These are phyloP conservation scores for Gasterosteus nipponicus DNA, from an alignment of 2,113 vertebrate species.

Conservation along the genomic window DNA sequence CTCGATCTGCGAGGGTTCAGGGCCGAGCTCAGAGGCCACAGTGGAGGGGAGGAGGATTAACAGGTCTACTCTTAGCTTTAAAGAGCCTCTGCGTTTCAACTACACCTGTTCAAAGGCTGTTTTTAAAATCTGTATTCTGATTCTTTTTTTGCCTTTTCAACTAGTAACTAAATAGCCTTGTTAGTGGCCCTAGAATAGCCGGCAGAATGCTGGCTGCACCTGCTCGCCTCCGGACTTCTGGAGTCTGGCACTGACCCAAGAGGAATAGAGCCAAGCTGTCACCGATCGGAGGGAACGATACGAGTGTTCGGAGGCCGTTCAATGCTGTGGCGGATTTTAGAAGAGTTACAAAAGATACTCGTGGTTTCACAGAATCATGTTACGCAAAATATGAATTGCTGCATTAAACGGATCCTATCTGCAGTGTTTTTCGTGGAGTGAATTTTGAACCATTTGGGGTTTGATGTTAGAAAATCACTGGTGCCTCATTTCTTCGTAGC, in stretches of 20 bases:
- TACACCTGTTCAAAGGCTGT: slow-evolving; percentile 13
- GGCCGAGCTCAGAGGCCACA: slow-evolving; percentile 34
- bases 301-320: slow-evolving; percentile 21
- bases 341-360: not conserved
- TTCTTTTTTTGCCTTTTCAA: not conserved
- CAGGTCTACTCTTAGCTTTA: slow-evolving; percentile 10
- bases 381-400: slow-evolving; percentile 7
- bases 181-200: not conserved
- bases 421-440: not conserved
- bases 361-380: slow-evolving; percentile 2
- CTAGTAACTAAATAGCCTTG: slow-evolving; percentile 18
- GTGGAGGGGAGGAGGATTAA: slow-evolving; percentile 50
- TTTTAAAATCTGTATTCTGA: slow-evolving; percentile 3
- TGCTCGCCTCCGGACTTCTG: slow-evolving; percentile 5
- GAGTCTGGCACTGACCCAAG: slow-evolving; percentile 34
- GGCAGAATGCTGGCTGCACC: slow-evolving; percentile 26
- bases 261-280: slow-evolving; percentile 30
- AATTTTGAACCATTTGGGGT: slow-evolving; percentile 11
- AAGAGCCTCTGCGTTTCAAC: slow-evolving; percentile 24
- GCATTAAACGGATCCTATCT: slow-evolving; percentile 21
- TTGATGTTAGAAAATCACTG: not conserved
- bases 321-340: slow-evolving; percentile 3
- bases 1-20: slow-evolving; percentile 26
- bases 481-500: slow-evolving; percentile 67
- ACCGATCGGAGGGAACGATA: not conserved